phyloP scores from a whole-genome alignment of 2,797 vertebrate genomes.

The Chromobotia macracanthus region DNA sequence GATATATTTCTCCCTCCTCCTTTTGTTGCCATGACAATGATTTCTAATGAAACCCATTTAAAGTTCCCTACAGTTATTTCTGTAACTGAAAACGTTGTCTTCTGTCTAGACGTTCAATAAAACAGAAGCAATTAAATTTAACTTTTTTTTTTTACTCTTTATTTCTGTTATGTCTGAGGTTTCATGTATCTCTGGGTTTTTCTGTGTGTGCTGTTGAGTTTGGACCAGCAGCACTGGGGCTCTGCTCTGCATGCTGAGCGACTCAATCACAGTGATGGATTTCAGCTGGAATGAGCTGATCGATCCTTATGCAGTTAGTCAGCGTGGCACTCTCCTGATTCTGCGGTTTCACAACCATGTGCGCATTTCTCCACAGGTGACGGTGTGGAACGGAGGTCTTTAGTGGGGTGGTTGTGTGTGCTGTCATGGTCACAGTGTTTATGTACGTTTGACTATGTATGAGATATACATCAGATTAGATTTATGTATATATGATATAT shows the following conservation, averaged over 20 bases:
- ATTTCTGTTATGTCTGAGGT: neutral
- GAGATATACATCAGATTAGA: neutral
- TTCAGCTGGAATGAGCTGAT: conserved; percentile 46
- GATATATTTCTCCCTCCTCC: neutral
- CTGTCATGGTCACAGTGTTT: neutral
- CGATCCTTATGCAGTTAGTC: conserved; percentile 59
- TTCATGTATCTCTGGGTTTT: neutral
- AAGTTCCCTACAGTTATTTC: neutral
- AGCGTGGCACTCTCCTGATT: conserved; percentile 38
- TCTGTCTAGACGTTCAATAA: neutral
- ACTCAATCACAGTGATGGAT: conserved; percentile 55
- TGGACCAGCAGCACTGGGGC: conserved; percentile 35
- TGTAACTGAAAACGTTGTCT: neutral
- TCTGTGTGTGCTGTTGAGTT: conserved; percentile 12
- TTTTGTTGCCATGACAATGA: neutral
- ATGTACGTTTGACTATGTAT: neutral
- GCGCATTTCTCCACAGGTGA: conserved; percentile 23
- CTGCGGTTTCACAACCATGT: conserved; percentile 25
- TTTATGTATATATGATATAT: neutral
- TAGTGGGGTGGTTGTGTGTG: neutral
- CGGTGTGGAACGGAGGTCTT: conserved; percentile 6
- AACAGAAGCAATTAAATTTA: neutral
- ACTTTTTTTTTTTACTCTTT: too few species aligned
- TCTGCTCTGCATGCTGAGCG: conserved; percentile 22
- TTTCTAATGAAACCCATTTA: neutral